These are phyloP conservation scores for Natator depressus DNA, from an alignment of 2,113 vertebrate species.

Conservation along the genomic window DNA sequence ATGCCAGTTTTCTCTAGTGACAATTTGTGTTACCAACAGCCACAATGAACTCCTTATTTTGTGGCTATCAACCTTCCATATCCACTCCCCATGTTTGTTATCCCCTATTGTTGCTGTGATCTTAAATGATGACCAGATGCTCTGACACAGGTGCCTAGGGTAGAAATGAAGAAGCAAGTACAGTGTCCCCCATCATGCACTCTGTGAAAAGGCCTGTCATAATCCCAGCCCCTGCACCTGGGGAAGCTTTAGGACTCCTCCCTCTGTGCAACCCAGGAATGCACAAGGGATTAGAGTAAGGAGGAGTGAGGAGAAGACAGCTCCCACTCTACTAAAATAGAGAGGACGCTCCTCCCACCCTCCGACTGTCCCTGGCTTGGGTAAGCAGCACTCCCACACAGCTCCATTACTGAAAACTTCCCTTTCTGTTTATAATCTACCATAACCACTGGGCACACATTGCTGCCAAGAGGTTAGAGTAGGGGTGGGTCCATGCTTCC, in stretches of 20 bases:
- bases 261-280: neutral
- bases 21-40: neutral
- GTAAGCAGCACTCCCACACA: neutral
- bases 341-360: neutral
- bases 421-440: fast-evolving
- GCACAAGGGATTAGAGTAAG: neutral
- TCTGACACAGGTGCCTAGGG: neutral
- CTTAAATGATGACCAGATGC: neutral
- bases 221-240: neutral
- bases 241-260: neutral
- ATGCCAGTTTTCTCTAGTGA: neutral
- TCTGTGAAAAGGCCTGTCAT: neutral
- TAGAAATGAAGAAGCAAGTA: neutral
- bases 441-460: neutral
- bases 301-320: neutral
- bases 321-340: neutral
- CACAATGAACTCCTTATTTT: neutral
- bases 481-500: neutral
- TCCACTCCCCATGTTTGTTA: neutral
- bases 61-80: neutral
- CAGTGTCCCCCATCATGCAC: fast-evolving
- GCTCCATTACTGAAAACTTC: neutral
- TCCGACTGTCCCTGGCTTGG: fast-evolving
- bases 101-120: neutral
- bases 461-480: neutral